Evolutionary conservation across 2,113 vertebrate genomes (phyloP).

Genomic region (Tricholaema leucomelas): DNA sequence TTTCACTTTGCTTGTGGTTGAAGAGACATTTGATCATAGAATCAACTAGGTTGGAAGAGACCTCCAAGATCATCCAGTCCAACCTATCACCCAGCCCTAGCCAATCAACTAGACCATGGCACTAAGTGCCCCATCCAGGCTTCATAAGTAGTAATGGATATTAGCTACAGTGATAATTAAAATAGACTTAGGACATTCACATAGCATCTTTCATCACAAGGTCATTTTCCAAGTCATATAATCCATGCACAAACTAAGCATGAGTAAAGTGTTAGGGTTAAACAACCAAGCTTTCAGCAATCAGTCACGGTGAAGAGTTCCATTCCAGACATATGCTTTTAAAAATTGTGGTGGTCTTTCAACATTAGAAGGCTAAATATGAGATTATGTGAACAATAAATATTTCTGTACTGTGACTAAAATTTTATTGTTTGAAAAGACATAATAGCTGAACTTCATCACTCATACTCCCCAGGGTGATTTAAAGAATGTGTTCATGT

Average conservation of each 20-base stretch:
- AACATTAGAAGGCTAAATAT: neutral
- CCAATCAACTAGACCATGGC: too few relatives aligned
- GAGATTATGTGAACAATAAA: neutral
- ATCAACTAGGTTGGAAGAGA: too few relatives aligned
- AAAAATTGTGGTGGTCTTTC: neutral
- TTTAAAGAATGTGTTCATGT: neutral
- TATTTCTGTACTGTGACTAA: neutral
- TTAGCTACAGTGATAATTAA: neutral
- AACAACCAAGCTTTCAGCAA: neutral
- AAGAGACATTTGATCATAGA: constrained; percentile 1
- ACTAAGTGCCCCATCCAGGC: too few relatives aligned
- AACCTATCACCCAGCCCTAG: too few relatives aligned
- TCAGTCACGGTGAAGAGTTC: neutral
- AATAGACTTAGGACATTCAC: neutral
- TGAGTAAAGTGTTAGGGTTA: neutral
- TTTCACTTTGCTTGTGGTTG: neutral
- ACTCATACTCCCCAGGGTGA: neutral
- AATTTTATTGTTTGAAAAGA: neutral
- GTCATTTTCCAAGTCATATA: neutral
- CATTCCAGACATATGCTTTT: neutral
- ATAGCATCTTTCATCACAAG: neutral
- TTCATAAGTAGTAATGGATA: neutral
- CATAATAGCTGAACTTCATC: neutral
- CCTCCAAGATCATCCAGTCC: too few relatives aligned
- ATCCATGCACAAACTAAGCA: neutral